Conservation (phyloP, 1,140 invertebrate species). For the Cryptotermes secundus region DNA sequence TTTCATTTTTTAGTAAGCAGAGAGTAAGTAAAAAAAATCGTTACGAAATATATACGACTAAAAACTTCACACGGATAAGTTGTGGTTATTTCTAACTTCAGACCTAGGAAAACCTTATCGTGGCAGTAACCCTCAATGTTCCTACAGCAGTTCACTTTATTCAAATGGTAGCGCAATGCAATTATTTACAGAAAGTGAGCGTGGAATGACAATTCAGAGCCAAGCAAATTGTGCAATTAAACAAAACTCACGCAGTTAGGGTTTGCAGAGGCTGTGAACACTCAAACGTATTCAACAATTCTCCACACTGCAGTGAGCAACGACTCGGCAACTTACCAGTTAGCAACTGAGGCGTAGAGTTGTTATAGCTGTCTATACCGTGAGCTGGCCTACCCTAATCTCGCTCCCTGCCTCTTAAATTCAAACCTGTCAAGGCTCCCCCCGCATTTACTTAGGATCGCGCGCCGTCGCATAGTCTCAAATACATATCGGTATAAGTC, state of each 20-base stretch:
- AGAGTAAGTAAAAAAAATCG: no score
- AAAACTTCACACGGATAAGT: no score
- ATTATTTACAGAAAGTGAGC: not conserved
- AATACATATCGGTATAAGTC: not conserved
- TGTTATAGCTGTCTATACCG: no score
- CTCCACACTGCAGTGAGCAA: not conserved
- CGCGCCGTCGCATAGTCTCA: not conserved
- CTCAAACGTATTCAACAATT: not conserved
- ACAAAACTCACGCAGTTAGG: not conserved
- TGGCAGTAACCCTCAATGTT: not conserved
- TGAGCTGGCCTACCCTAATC: not conserved
- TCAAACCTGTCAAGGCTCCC: not conserved
- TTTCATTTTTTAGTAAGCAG: no score
- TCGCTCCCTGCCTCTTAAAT: no score
- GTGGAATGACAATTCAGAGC: not conserved
- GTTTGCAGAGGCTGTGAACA: no score
- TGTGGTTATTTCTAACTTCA: no score
- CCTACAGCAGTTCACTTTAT: not conserved
- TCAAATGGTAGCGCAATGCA: not conserved
- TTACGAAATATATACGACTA: no score
- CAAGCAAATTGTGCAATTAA: not conserved
- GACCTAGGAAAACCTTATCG: no score
- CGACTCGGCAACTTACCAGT: not conserved
- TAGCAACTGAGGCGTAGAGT: not conserved
- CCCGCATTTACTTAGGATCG: no score